Evolutionary conservation across 2,113 vertebrate species (phyloP).

Genomic region (Bubo bubo): DNA sequence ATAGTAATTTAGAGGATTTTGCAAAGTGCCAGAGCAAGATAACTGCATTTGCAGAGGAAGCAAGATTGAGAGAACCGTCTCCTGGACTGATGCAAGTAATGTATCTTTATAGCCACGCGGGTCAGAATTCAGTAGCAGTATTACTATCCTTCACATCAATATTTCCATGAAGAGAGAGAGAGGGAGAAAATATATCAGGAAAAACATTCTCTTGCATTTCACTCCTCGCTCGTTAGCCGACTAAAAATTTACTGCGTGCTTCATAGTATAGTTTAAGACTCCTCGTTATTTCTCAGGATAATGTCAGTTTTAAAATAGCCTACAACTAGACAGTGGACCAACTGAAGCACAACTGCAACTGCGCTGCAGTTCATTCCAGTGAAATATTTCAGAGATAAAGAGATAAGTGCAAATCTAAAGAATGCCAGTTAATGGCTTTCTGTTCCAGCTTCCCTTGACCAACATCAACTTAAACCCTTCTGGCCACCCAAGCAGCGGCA

Average conservation of each 20-base stretch:
- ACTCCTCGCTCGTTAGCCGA: neutral
- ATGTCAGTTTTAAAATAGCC: constrained; percentile 5
- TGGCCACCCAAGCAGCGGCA: neutral
- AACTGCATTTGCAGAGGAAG: constrained; percentile 25
- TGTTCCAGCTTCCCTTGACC: neutral
- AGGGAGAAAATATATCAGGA: neutral
- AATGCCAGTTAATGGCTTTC: neutral
- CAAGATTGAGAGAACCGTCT: constrained; percentile 6
- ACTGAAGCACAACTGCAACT: neutral
- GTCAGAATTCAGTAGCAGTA: constrained; percentile 19
- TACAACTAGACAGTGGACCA: neutral
- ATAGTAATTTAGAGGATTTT: constrained; percentile 54
- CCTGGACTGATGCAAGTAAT: neutral
- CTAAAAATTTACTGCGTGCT: neutral
- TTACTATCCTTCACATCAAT: neutral
- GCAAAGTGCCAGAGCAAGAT: constrained; percentile 18
- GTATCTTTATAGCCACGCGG: neutral
- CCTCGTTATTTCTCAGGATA: constrained; percentile 15
- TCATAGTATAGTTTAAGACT: constrained; percentile 4
- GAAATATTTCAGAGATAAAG: neutral
- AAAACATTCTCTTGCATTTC: neutral
- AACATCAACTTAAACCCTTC: neutral
- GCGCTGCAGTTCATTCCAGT: accelerated
- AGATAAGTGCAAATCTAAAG: neutral
- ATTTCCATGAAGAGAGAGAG: neutral